Conservation (phyloP, 2,113 vertebrate species). For the Cyphomyrus plagiostoma region DNA sequence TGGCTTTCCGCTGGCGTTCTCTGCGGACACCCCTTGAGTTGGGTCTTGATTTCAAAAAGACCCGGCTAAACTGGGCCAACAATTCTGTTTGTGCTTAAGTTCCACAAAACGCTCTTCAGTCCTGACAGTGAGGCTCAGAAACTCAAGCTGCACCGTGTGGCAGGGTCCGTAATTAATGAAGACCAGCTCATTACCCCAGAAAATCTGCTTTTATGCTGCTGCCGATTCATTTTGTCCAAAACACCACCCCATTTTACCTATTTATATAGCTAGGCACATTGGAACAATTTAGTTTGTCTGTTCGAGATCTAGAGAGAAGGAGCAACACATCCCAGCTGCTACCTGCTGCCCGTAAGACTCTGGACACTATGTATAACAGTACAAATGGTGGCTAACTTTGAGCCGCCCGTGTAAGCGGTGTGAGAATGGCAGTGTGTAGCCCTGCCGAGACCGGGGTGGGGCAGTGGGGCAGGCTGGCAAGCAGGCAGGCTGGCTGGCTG, state of each 20-base stretch:
- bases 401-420: too few species aligned
- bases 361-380: background rate
- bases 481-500: conserved; percentile 1
- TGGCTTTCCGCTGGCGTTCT: background rate
- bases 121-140: background rate
- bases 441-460: background rate
- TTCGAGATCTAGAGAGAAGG: background rate
- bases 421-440: conserved; percentile 1
- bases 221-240: background rate
- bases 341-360: background rate
- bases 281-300: background rate
- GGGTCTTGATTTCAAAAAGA: background rate
- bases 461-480: background rate
- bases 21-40: background rate
- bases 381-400: background rate
- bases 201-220: background rate
- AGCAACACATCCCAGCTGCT: background rate
- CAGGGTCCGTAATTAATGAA: background rate
- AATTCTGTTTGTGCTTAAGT: background rate
- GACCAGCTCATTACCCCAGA: background rate
- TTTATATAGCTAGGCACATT: background rate
- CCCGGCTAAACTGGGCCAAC: background rate
- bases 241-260: background rate
- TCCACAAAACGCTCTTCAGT: background rate
- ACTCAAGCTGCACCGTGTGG: background rate